A percentile compares a stretch with the other conserved stretches of the same genome.
These are phyloP conservation scores for Drosophila cardini DNA, from an alignment of 1,140 invertebrate genomes.

Conservation along the genomic window DNA sequence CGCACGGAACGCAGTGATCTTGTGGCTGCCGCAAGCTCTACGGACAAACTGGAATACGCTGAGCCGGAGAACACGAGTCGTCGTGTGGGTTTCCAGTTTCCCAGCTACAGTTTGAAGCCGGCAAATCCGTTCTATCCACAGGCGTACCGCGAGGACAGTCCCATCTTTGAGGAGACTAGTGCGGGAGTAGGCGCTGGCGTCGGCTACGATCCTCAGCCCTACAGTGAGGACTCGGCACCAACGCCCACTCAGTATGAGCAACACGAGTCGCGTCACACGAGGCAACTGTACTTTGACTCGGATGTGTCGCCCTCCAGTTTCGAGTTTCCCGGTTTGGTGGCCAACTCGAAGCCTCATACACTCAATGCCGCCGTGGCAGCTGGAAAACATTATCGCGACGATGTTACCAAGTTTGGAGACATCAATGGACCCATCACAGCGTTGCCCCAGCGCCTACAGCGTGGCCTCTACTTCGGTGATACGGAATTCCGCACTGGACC, in stretches of 20 bases:
- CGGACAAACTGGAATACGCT: slow-evolving; percentile 63
- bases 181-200: slow-evolving; percentile 34
- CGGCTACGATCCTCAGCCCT: slow-evolving; percentile 57
- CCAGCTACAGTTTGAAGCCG: slow-evolving; percentile 80
- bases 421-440: slow-evolving; percentile 83
- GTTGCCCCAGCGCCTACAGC: slow-evolving; percentile 66
- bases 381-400: slow-evolving; percentile 76
- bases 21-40: slow-evolving; percentile 57
- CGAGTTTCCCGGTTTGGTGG: slow-evolving; percentile 75
- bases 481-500: slow-evolving; percentile 74
- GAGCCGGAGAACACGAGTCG: slow-evolving; percentile 73
- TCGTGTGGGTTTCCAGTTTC: slow-evolving; percentile 80
- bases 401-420: slow-evolving; percentile 84
- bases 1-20: slow-evolving; percentile 74
- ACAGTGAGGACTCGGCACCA: slow-evolving; percentile 59
- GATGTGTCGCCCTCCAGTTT: slow-evolving; percentile 62
- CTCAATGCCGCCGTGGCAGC: slow-evolving; percentile 55
- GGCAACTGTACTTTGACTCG: slow-evolving; percentile 74
- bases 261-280: slow-evolving; percentile 69
- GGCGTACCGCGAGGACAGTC: slow-evolving; percentile 81
- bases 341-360: slow-evolving; percentile 77
- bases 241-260: slow-evolving; percentile 59
- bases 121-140: slow-evolving; percentile 77
- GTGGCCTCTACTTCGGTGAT: slow-evolving; percentile 76
- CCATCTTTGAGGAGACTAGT: slow-evolving; percentile 70